phyloP scores from a whole-genome alignment of 1,140 invertebrate genomes.

The Cydia strobilella region DNA sequence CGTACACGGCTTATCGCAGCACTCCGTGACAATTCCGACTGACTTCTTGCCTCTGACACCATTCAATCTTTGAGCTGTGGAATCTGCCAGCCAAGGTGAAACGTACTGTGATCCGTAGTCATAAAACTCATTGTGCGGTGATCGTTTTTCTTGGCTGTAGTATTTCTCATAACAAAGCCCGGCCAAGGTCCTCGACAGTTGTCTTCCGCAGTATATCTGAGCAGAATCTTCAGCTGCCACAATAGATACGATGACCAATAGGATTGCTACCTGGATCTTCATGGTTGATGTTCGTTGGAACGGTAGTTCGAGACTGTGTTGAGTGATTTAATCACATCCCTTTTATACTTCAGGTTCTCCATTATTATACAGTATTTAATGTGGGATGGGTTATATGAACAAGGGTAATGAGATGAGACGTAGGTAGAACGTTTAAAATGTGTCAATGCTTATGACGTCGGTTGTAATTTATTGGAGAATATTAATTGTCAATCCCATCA shows the following conservation, averaged over 20 bases:
- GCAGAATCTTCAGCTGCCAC: background rate
- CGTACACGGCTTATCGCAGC: constrained; percentile 28
- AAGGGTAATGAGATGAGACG: constrained; percentile 6
- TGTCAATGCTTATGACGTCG: background rate
- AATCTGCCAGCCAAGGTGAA: constrained; percentile 1
- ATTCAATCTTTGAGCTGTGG: background rate
- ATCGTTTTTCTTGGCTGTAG: background rate
- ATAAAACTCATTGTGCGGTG: background rate
- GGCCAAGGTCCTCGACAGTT: background rate
- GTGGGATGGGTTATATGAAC: background rate
- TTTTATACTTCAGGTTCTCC: constrained; percentile 1
- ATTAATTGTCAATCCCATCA: too few species aligned
- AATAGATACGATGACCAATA: background rate
- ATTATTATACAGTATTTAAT: constrained; percentile 7
- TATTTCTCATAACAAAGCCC: background rate
- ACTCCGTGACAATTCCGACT: background rate
- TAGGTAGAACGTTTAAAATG: background rate
- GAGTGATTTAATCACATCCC: background rate
- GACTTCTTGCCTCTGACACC: background rate
- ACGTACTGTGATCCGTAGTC: background rate
- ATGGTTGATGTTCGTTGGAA: background rate
- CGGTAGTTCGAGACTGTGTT: background rate
- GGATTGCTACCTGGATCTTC: background rate
- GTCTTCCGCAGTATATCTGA: constrained; percentile 15
- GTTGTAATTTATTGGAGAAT: background rate